Evolutionary conservation across 2,797 vertebrate genomes (phyloP), one percentile per base, ranked within the genome.

Genomic region (Sebastes diaconus): DNA sequence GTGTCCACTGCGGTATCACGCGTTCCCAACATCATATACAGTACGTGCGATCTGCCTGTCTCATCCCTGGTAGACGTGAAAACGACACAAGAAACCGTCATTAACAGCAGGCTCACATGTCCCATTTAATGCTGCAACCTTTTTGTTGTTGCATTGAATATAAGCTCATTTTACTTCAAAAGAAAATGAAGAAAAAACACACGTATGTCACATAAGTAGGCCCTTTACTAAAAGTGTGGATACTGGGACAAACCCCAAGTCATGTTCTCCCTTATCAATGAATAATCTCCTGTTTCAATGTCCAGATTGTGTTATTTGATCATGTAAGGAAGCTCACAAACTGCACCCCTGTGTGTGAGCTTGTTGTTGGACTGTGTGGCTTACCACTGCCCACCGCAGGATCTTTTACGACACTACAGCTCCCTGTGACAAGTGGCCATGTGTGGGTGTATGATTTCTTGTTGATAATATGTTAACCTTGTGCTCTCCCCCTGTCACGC

Each of bases 341-440:
- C 72, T 73, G 68, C 29, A 66, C 18, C 27, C 24, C 18, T 22
- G 36, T 79, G 34, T 71, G 50, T 73, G 39, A 25, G 52, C 46
- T 39, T 24, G 25, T 22, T 30, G 61, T 50, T 29, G 39, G 74
- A 50, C 73, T 90, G 77, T 79, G 20, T 73, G 77, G 91, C 89
- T 50, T 93, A 87, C 80, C 77, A 81, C 90, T 92, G 87, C 95
- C 94, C 88, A 94, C 95, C 84, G 64, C 87, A 93, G 95, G 93
- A 75, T 70, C 42, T 83, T 20, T 39, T 16, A 16, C 13, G 65
- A 60, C 83, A 93, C 84, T 93, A 81, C 94, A 94, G 69, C 3
- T 54, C 68, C 59, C 30, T 85, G 71, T 77, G 52, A 36, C 42
- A 24, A 58, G 13, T 81, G 64, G 39, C 73, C 52, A 27, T 60